Base-by-base conservation (phyloP, 35 echinoderm and acorn worm species). In the Holothuria glaberrima region DNA sequence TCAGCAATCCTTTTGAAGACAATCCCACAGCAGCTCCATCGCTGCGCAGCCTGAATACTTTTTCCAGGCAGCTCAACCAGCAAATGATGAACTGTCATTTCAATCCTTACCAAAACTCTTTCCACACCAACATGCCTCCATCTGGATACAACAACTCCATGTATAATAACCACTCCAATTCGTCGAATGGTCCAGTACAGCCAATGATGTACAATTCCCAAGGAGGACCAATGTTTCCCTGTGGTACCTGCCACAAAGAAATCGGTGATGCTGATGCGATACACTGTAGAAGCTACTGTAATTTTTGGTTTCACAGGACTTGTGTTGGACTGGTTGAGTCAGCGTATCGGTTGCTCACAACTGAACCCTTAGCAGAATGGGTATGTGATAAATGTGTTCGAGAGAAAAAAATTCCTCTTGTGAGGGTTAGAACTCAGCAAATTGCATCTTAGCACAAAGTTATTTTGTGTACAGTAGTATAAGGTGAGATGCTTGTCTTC, bases 381-480 rank as follows among this genome's bases (percentile, higher is more conserved):
- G 95, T 94, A 18, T 97, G 95, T 34, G 95, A 97, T 54, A 88
- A 91, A 31, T 97, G 95, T 46, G 83, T 97, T 33, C 48, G 89
- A 30, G 89, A 94, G 50, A 97, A 97, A 86, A 94, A 97, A 62
- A 91, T 94, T 30, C 95, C 95, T 21, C 33, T 97, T 44, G 78
- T 94, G 17, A 89, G 90, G 83, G 48, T 92, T 7, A 87, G 92
- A 73, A 80, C 94, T 54, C 94, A 80, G 48, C 88, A 76, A 27
- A 86, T 96, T 34, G 89, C 91, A 48, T 93, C 70, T 19, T 90
- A 61, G 66, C 65, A 59, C 10, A 54, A 54, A 54, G 5, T 54
- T 9, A 54, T 17, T 54, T 54, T 0, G 50, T 54, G 12, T 14
- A 54, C 50, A 5, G 5, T 54, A 9, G 74, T 4, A 1, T 16